These are phyloP conservation scores for Stichodactyla mertensii DNA, from an alignment of 64 coral and sea anemone genomes.

Conservation along the genomic window DNA sequence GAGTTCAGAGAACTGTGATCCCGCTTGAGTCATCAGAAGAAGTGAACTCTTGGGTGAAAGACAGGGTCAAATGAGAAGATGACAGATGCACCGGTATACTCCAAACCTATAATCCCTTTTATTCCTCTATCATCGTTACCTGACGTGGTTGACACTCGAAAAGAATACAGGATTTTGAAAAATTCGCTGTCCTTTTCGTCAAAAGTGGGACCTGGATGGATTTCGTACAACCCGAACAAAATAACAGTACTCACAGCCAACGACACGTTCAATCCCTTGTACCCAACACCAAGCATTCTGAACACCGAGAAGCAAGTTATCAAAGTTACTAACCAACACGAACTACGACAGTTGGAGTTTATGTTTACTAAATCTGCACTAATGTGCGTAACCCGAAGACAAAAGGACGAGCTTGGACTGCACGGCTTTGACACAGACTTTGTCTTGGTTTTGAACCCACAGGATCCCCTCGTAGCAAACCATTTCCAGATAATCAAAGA, in stretches of 20 bases:
- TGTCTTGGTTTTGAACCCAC: slow-evolving; percentile 15
- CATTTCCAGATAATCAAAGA: slow-evolving; percentile 13
- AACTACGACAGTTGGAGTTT: slow-evolving; percentile 1
- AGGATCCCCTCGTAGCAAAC: neutral
- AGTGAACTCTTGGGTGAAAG: too few relatives aligned
- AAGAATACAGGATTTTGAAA: neutral
- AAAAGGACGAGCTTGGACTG: slow-evolving; percentile 1
- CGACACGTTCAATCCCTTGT: slow-evolving; percentile 17
- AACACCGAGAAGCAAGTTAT: slow-evolving; percentile 19
- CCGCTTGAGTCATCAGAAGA: too few relatives aligned
- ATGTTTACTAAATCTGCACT: slow-evolving; percentile 26
- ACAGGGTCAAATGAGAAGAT: neutral
- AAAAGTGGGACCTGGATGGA: slow-evolving; percentile 19
- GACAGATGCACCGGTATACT: neutral
- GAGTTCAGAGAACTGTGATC: too few relatives aligned
- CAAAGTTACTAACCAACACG: neutral
- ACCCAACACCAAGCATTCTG: slow-evolving; percentile 8
- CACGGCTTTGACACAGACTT: slow-evolving; percentile 37
- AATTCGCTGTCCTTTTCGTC: neutral
- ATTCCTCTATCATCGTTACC: slow-evolving; percentile 38
- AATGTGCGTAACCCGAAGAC: slow-evolving; percentile 16
- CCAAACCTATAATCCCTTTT: neutral
- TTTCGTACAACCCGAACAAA: slow-evolving; percentile 31
- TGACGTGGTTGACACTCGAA: neutral
- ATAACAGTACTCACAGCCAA: slow-evolving; percentile 17